Conservation (phyloP, 2,797 vertebrate species). For the Choloepus didactylus region DNA sequence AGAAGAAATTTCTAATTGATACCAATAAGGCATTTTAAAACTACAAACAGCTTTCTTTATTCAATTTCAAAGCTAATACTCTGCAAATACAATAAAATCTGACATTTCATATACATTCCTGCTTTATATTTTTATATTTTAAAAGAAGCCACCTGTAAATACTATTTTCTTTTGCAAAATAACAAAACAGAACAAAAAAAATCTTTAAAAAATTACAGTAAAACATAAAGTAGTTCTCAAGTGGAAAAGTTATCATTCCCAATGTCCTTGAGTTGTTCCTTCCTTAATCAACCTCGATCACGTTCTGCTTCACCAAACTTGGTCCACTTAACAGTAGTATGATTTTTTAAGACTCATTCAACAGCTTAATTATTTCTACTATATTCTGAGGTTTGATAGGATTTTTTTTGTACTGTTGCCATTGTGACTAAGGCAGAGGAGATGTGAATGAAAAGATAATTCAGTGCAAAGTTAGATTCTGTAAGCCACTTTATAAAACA, state of each 20-base stretch:
- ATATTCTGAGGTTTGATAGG: constrained; percentile 93
- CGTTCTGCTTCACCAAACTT: constrained; percentile 91
- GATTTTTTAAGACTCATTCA: constrained; percentile 92
- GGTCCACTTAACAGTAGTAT: constrained; percentile 94
- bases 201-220: constrained; percentile 92
- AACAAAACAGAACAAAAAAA: constrained; percentile 88
- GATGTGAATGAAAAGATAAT: constrained; percentile 89
- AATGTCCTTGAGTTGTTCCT: constrained; percentile 89
- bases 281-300: constrained; percentile 88
- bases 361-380: constrained; percentile 93
- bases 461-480: constrained; percentile 94
- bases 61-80: constrained; percentile 96
- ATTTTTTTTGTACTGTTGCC: constrained; percentile 91
- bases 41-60: constrained; percentile 95
- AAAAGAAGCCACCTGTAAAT: constrained; percentile 98
- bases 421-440: constrained; percentile 91
- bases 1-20: constrained; percentile 94
- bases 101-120: constrained; percentile 97
- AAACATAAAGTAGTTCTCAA: constrained; percentile 95
- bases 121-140: constrained; percentile 96
- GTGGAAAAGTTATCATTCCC: constrained; percentile 92
- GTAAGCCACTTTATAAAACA: constrained; percentile 88
- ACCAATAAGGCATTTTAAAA: constrained; percentile 95
- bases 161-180: constrained; percentile 96
- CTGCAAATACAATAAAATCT: constrained; percentile 97